A percentile compares a stretch with the other conserved stretches of the same genome.
Conservation (phyloP, 2,888 invertebrate species). For the Cephonodes hylas region DNA sequence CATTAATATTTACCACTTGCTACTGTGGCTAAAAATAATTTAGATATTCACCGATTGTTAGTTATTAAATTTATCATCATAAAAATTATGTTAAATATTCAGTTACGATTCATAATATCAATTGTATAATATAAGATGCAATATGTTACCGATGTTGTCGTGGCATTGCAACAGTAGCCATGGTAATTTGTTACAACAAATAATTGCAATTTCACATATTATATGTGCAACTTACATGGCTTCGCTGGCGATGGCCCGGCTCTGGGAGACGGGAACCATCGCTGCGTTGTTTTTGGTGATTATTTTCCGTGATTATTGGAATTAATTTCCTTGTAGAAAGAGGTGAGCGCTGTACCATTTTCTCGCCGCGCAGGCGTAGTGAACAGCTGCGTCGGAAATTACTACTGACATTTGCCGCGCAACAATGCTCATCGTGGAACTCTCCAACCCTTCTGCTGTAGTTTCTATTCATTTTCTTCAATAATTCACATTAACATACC, state of each 20-base stretch:
- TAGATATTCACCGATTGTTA: not conserved
- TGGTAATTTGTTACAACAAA: conserved; percentile 29
- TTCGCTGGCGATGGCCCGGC: conserved; percentile 78
- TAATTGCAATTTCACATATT: not conserved
- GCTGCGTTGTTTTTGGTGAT: conserved; percentile 70
- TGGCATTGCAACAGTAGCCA: conserved; percentile 39
- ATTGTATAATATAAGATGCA: not conserved
- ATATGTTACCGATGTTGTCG: conserved; percentile 19
- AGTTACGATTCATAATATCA: not conserved
- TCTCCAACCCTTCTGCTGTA: conserved; percentile 65
- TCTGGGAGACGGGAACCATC: conserved; percentile 70
- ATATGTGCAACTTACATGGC: conserved; percentile 65
- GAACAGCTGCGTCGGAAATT: conserved; percentile 84
- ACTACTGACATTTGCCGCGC: conserved; percentile 76
- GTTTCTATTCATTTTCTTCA: conserved; percentile 73
- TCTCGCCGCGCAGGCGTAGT: conserved; percentile 85
- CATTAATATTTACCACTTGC: not conserved
- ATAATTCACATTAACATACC: conserved; percentile 65
- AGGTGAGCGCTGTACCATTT: conserved; percentile 79
- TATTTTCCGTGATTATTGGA: conserved; percentile 84
- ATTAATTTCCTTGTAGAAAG: conserved; percentile 77
- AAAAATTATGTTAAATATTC: not conserved
- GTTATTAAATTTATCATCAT: not conserved
- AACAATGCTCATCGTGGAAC: conserved; percentile 75
- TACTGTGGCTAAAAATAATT: not conserved